These are phyloP conservation scores for Phoxinus dragarum DNA, from an alignment of 2,797 vertebrate species.

Conservation along the genomic window DNA sequence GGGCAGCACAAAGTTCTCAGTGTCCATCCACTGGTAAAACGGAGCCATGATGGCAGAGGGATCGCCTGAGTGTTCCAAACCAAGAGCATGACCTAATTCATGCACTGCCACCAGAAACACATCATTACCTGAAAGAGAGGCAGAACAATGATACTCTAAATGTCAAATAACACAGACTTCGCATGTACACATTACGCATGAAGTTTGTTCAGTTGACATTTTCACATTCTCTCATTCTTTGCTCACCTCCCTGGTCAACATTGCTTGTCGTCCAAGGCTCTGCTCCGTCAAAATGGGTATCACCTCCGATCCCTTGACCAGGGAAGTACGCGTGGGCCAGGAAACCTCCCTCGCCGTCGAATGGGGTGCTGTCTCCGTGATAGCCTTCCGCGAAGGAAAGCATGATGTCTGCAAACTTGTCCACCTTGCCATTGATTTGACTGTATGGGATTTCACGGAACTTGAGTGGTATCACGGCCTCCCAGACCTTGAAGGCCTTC, in stretches of 20 bases:
- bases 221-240: constrained; percentile 1
- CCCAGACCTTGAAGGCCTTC: constrained; percentile 88
- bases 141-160: background rate
- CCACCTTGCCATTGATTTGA: constrained; percentile 80
- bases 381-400: constrained; percentile 90
- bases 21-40: constrained; percentile 96
- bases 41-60: constrained; percentile 93
- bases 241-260: constrained; percentile 86
- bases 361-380: constrained; percentile 93
- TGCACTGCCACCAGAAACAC: constrained; percentile 92
- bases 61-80: constrained; percentile 89
- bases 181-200: background rate
- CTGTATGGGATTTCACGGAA: constrained; percentile 89
- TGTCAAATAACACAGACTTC: background rate
- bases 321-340: constrained; percentile 94
- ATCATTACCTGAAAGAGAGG: constrained; percentile 82
- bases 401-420: constrained; percentile 92
- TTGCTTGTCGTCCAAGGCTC: constrained; percentile 90
- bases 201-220: background rate
- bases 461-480: constrained; percentile 81
- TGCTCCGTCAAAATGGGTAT: constrained; percentile 91
- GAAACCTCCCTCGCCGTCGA: constrained; percentile 92
- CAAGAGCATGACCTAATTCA: constrained; percentile 90
- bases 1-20: constrained; percentile 87
- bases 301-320: constrained; percentile 88